Percentiles rank a stretch among this genome's conserved stretches.
These are phyloP conservation scores for Lutraria rhynchaena DNA, from an alignment of 1,140 invertebrate species.

Conservation along the genomic window DNA sequence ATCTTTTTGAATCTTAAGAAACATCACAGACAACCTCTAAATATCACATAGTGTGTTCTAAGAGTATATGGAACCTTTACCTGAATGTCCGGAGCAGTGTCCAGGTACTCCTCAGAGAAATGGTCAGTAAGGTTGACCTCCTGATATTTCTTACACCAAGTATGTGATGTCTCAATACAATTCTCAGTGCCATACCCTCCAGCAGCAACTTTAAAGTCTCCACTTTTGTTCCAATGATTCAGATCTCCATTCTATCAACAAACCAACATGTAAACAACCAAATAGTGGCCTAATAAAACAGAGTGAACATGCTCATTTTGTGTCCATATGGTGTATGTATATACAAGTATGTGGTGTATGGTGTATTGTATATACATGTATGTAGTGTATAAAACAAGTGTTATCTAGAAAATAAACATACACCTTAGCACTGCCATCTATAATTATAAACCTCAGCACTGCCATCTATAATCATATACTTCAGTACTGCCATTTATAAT, in stretches of 20 bases:
- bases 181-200: slow-evolving; percentile 71
- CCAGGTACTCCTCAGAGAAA: slow-evolving; percentile 67
- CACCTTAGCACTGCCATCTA: no score
- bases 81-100: slow-evolving; percentile 70
- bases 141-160: slow-evolving; percentile 70
- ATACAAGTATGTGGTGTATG: no score
- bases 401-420: no score
- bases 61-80: slow-evolving; percentile 42
- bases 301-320: no score
- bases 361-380: no score
- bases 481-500: no score
- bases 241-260: slow-evolving; percentile 59
- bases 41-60: slow-evolving; percentile 5
- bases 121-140: slow-evolving; percentile 64
- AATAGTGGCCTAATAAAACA: no score
- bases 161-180: slow-evolving; percentile 68
- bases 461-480: not conserved
- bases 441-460: no score
- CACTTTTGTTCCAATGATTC: slow-evolving; percentile 68
- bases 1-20: no score
- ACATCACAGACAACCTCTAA: not conserved
- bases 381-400: no score
- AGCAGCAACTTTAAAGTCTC: slow-evolving; percentile 56
- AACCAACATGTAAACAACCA: no score
- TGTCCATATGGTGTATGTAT: no score